Percentiles rank a stretch among this genome's conserved stretches.
phyloP scores from a whole-genome alignment of 2,888 invertebrate genomes.

The Hoplodrina blanda region DNA sequence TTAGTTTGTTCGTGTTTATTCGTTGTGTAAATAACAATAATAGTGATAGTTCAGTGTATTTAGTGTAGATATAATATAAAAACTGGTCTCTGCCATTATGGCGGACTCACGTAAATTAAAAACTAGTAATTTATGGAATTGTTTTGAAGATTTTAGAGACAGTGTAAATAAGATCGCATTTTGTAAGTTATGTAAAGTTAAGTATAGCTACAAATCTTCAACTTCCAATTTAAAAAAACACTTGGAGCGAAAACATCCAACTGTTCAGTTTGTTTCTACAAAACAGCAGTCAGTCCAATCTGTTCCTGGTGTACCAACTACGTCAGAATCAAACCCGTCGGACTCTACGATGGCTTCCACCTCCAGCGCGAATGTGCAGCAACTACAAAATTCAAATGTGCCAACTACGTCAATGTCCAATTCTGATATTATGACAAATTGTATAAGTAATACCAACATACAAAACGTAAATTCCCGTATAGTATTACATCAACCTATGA shows the following conservation, averaged over 20 bases:
- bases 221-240: conserved; percentile 29
- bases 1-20: too few relatives aligned
- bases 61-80: conserved; percentile 22
- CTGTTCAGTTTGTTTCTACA: conserved; percentile 33
- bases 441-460: conserved; percentile 21
- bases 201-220: conserved; percentile 22
- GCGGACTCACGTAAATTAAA: conserved; percentile 32
- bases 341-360: conserved; percentile 25
- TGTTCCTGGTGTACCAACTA: conserved; percentile 25
- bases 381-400: conserved; percentile 27
- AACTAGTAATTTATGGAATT: conserved; percentile 35
- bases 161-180: conserved; percentile 26
- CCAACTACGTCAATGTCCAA: conserved; percentile 22
- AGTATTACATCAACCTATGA: conserved; percentile 23
- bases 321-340: conserved; percentile 27
- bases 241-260: conserved; percentile 35
- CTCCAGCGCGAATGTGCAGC: conserved; percentile 27
- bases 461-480: conserved; percentile 20
- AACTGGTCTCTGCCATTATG: conserved; percentile 24
- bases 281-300: conserved; percentile 26
- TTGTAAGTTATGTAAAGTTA: conserved; percentile 30
- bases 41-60: conserved; percentile 21
- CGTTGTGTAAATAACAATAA: conserved; percentile 23
- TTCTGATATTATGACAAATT: conserved; percentile 28
- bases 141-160: conserved; percentile 34